These are phyloP conservation scores for Cephus pulcher DNA, from an alignment of 2,888 invertebrate species.

Conservation along the genomic window DNA sequence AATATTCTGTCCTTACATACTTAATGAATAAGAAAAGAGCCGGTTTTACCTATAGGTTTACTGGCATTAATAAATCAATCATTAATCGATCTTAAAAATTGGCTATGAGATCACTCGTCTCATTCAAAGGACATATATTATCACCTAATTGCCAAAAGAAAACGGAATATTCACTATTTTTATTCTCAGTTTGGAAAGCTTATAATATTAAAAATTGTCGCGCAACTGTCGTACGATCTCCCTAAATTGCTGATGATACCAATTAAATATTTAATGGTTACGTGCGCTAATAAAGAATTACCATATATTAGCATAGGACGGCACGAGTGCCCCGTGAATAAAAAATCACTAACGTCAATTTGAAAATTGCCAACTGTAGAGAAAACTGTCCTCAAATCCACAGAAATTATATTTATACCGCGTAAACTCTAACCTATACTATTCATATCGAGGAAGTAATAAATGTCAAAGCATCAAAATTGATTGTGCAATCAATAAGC, in stretches of 20 bases:
- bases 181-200: constrained; percentile 35
- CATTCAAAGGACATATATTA: background rate
- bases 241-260: constrained; percentile 32
- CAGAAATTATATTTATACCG: background rate
- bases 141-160: background rate
- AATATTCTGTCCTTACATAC: background rate
- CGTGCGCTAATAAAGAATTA: constrained; percentile 5
- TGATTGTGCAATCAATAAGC: background rate
- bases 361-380: background rate
- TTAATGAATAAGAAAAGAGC: too few species aligned
- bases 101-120: background rate
- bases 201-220: background rate
- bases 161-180: background rate
- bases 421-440: background rate
- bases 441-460: background rate
- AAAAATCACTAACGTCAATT: background rate
- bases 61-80: background rate
- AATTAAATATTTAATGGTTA: constrained; percentile 38
- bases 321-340: background rate
- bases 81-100: background rate
- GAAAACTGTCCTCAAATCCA: background rate
- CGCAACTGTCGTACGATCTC: background rate
- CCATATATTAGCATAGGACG: background rate
- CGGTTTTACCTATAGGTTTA: too few species aligned
- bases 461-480: background rate